These are phyloP conservation scores for Myxocyprinus asiaticus DNA, from an alignment of 2,113 vertebrate genomes.

Conservation along the genomic window DNA sequence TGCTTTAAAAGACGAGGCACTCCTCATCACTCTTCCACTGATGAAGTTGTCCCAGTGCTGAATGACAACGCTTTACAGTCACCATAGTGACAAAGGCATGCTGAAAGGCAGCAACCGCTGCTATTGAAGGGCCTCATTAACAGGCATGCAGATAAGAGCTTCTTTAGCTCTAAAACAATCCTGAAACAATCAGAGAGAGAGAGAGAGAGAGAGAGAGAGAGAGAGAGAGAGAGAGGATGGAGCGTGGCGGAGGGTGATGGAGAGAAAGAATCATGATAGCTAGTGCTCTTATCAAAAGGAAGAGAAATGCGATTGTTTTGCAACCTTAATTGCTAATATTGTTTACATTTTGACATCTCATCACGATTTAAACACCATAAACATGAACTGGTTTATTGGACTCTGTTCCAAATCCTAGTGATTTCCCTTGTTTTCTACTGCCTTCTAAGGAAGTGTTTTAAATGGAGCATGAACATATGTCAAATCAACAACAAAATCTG, in stretches of 20 bases:
- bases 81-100: slow-evolving; percentile 63
- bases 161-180: slow-evolving; percentile 65
- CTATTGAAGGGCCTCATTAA: slow-evolving; percentile 74
- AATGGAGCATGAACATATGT: too few relatives aligned
- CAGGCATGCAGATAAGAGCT: slow-evolving; percentile 66
- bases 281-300: slow-evolving; percentile 20
- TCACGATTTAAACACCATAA: not conserved
- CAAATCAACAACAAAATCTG: too few relatives aligned
- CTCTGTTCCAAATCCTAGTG: not conserved
- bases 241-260: slow-evolving; percentile 14
- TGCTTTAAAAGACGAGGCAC: not conserved
- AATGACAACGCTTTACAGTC: slow-evolving; percentile 60
- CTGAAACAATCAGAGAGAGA: slow-evolving; percentile 55
- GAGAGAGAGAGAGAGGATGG: slow-evolving; percentile 14
- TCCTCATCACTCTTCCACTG: slow-evolving; percentile 51
- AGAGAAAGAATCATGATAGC: slow-evolving; percentile 38
- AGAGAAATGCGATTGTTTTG: slow-evolving; percentile 44
- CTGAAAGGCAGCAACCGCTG: slow-evolving; percentile 58
- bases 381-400: too few relatives aligned
- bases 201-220: slow-evolving; percentile 21
- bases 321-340: slow-evolving; percentile 4
- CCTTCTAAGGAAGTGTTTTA: too few relatives aligned
- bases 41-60: slow-evolving; percentile 70
- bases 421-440: not conserved
- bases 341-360: slow-evolving; percentile 27